Evolutionary conservation across 2,888 invertebrate species (phyloP).

Genomic region (Gryllus longicercus): DNA sequence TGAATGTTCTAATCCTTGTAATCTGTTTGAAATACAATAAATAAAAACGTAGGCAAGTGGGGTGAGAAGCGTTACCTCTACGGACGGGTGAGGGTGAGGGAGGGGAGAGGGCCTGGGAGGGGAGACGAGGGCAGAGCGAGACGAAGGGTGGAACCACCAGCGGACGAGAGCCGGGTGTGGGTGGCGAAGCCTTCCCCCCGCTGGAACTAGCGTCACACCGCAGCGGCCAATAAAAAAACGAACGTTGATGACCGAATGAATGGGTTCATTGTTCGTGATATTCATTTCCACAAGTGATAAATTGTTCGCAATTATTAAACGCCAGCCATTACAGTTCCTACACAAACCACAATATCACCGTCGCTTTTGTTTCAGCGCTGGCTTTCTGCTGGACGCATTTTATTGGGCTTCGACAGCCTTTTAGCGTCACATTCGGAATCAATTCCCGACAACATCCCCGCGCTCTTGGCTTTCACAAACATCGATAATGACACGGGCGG

Average conservation of each 20-base stretch:
- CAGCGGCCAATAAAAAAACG: constrained; percentile 4
- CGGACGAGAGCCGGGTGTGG: neutral
- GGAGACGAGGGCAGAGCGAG: no score
- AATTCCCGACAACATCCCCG: neutral
- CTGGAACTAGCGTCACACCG: neutral
- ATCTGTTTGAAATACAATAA: no score
- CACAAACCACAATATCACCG: constrained; percentile 17
- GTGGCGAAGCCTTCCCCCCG: no score
- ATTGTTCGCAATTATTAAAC: constrained; percentile 10
- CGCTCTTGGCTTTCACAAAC: neutral
- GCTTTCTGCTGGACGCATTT: neutral
- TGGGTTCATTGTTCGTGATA: constrained; percentile 17
- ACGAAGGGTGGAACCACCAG: no score
- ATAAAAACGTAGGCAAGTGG: no score
- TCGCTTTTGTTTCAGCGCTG: constrained; percentile 17
- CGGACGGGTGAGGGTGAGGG: no score
- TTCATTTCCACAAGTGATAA: constrained; percentile 8
- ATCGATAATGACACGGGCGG: neutral
- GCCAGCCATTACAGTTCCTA: constrained; percentile 2
- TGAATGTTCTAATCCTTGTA: no score
- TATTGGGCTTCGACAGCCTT: neutral
- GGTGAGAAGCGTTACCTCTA: no score
- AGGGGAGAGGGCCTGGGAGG: no score
- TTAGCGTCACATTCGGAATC: constrained; percentile 2
- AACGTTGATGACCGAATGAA: constrained; percentile 6